Evolutionary conservation across 2,797 vertebrate species (phyloP).

Genomic region (Remorina albescens): DNA sequence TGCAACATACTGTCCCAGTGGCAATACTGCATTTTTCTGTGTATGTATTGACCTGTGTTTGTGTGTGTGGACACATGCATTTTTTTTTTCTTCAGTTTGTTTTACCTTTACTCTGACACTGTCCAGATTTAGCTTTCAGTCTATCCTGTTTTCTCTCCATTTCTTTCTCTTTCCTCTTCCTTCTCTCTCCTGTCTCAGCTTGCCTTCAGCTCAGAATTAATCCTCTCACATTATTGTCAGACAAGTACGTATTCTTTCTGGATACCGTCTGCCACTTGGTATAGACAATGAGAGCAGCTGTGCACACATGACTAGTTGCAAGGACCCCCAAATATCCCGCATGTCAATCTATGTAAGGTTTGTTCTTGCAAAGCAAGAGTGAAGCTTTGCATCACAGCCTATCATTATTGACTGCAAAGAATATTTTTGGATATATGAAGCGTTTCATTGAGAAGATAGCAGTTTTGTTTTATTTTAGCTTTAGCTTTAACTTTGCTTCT

Average conservation of each 20-base stretch:
- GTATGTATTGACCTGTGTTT: no score
- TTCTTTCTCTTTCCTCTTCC: not conserved
- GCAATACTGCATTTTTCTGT: not conserved
- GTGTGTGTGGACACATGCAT: slow-evolving; percentile 5
- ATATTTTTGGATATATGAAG: not conserved
- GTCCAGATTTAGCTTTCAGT: not conserved
- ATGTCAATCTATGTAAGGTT: not conserved
- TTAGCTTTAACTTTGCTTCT: no score
- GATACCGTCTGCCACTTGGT: not conserved
- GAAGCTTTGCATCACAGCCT: not conserved
- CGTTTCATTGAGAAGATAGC: not conserved
- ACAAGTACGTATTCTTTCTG: not conserved
- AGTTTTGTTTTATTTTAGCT: slow-evolving; percentile 1
- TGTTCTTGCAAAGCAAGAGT: not conserved
- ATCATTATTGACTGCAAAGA: not conserved
- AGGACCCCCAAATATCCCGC: not conserved
- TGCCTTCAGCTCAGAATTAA: not conserved
- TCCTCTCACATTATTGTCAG: not conserved
- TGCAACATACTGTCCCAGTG: slow-evolving; percentile 45
- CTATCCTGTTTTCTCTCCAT: not conserved
- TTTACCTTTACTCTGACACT: not conserved
- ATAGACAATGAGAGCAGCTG: not conserved
- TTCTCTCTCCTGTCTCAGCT: slow-evolving; percentile 1
- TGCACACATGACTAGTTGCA: not conserved
- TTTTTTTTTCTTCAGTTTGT: slow-evolving; percentile 8